phyloP scores from a whole-genome alignment of 1,140 invertebrate genomes.

The Maniola jurtina region DNA sequence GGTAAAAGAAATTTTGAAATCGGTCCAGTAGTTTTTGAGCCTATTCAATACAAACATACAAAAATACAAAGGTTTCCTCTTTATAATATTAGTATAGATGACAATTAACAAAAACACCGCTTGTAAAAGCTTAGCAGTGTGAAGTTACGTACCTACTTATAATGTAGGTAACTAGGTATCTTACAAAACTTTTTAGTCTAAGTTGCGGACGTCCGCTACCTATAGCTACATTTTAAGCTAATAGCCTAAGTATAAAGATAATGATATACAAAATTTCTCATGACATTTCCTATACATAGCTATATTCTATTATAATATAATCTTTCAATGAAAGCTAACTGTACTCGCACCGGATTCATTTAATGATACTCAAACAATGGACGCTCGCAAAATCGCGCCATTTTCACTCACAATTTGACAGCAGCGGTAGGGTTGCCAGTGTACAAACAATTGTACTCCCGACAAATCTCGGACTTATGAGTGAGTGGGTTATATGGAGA shows the following conservation, averaged over 20 bases:
- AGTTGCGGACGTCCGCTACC: background rate
- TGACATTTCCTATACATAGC: slow-evolving; percentile 17
- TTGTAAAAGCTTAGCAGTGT: too few species aligned
- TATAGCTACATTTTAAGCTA: background rate
- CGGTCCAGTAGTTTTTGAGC: too few species aligned
- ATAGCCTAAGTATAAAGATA: background rate
- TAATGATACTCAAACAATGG: slow-evolving; percentile 39
- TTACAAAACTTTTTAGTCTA: background rate
- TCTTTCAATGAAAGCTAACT: slow-evolving; percentile 24
- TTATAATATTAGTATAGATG: too few species aligned
- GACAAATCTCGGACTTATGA: too few species aligned
- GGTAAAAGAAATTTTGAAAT: too few species aligned
- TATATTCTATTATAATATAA: slow-evolving; percentile 12
- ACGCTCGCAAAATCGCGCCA: slow-evolving; percentile 30
- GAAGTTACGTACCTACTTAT: too few species aligned
- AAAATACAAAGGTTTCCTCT: too few species aligned
- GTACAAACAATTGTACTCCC: background rate
- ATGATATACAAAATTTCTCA: slow-evolving; percentile 14
- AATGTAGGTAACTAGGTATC: too few species aligned
- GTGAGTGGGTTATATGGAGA: background rate
- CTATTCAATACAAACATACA: too few species aligned
- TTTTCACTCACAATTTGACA: slow-evolving; percentile 42
- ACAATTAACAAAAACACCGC: too few species aligned
- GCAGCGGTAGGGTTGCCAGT: slow-evolving; percentile 29
- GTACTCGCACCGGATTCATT: slow-evolving; percentile 16